Evolutionary conservation across 2,888 invertebrate species (phyloP).

Genomic region (Nyleta sp.): DNA sequence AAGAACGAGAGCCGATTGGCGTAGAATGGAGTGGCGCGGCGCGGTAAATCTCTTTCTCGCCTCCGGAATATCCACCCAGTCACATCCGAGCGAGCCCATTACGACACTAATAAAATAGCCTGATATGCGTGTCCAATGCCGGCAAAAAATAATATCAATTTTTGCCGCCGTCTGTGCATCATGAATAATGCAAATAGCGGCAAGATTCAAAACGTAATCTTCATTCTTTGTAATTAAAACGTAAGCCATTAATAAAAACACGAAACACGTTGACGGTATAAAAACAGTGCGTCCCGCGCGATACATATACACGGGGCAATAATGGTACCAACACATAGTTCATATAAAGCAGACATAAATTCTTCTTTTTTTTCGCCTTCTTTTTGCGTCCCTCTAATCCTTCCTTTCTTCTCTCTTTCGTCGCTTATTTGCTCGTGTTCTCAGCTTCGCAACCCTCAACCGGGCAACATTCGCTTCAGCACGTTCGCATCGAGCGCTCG

Average conservation of each 20-base stretch:
- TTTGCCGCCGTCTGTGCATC: too few relatives aligned
- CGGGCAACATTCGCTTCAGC: constrained; percentile 67
- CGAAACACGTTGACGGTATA: too few relatives aligned
- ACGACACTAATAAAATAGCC: constrained; percentile 54
- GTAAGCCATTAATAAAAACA: too few relatives aligned
- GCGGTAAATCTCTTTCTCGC: constrained; percentile 80
- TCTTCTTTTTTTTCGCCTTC: not conserved
- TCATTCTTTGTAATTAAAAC: too few relatives aligned
- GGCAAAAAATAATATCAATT: constrained; percentile 43
- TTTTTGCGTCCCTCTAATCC: too few relatives aligned
- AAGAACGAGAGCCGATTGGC: constrained; percentile 78
- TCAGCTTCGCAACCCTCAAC: constrained; percentile 45
- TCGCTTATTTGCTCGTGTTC: constrained; percentile 55
- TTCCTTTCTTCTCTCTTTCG: constrained; percentile 60
- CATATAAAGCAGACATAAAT: constrained; percentile 32
- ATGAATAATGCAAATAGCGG: too few relatives aligned
- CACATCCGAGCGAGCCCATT: constrained; percentile 55
- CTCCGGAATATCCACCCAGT: constrained; percentile 71
- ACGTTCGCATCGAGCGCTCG: constrained; percentile 75
- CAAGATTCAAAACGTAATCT: too few relatives aligned
- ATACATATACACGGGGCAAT: too few relatives aligned
- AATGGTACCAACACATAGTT: too few relatives aligned
- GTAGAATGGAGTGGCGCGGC: constrained; percentile 76
- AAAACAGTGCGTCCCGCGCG: too few relatives aligned
- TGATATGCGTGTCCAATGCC: constrained; percentile 49